phyloP scores from a whole-genome alignment of 92 coral and sea anemone species.

The Scolanthus callimorphus region DNA sequence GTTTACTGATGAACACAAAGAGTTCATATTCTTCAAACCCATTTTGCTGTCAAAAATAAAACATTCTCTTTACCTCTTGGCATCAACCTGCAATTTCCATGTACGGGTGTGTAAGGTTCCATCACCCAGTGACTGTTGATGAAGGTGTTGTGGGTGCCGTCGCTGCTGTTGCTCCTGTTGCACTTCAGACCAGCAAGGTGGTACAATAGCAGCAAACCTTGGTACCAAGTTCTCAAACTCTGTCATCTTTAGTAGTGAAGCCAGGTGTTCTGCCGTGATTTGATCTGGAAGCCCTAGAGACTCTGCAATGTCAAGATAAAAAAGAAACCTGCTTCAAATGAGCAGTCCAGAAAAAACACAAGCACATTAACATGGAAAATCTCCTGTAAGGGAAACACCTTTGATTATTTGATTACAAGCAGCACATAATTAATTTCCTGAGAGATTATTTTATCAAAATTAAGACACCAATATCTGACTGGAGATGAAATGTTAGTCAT shows the following conservation, averaged over 20 bases:
- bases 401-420: neutral
- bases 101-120: constrained; percentile 90
- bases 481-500: neutral
- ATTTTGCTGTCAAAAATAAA: too few species aligned
- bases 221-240: constrained; percentile 93
- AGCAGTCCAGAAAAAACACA: too few species aligned
- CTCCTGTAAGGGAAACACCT: neutral
- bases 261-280: constrained; percentile 44
- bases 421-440: neutral
- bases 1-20: too few species aligned
- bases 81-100: constrained; percentile 77
- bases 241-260: constrained; percentile 67
- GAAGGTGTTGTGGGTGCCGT: constrained; percentile 87
- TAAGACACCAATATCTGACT: neutral
- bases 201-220: constrained; percentile 85
- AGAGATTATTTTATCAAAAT: neutral
- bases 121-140: constrained; percentile 86
- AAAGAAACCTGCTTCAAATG: too few species aligned
- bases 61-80: constrained; percentile 87
- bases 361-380: neutral
- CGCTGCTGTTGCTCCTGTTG: constrained; percentile 96
- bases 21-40: too few species aligned
- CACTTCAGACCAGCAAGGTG: constrained; percentile 89
- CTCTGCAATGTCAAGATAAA: too few species aligned
- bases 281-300: constrained; percentile 42